These are phyloP conservation scores for Anorthoa munda DNA, from an alignment of 2,888 invertebrate genomes.

Conservation along the genomic window DNA sequence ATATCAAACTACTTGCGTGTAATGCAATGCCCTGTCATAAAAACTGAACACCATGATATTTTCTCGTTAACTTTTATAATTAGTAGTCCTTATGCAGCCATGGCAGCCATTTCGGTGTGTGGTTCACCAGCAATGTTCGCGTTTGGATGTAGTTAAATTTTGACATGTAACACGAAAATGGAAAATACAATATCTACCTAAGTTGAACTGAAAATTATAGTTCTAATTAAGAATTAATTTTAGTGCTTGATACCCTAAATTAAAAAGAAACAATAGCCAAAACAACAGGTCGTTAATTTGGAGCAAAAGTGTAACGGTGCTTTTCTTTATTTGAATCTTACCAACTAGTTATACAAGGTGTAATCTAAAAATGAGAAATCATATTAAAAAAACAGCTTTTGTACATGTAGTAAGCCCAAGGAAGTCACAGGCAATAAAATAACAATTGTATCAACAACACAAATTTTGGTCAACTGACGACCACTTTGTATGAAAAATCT, in stretches of 20 bases:
- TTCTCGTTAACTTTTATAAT: constrained; percentile 27
- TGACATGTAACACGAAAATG: neutral
- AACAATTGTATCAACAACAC: too few species aligned
- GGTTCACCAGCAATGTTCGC: constrained; percentile 3
- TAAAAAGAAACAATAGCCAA: constrained; percentile 31
- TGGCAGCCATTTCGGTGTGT: neutral
- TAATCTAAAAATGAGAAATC: too few species aligned
- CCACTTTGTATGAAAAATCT: too few species aligned
- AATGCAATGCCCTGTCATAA: neutral
- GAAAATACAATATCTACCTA: neutral
- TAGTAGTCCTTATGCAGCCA: neutral
- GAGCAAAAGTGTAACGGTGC: neutral
- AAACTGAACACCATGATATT: constrained; percentile 16
- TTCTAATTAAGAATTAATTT: neutral
- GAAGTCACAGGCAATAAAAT: too few species aligned
- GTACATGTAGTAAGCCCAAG: too few species aligned
- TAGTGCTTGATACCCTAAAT: constrained; percentile 8
- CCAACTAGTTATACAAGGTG: neutral
- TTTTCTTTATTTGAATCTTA: neutral
- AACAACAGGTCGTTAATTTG: neutral
- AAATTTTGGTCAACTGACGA: too few species aligned
- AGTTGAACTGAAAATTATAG: neutral
- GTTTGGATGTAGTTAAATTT: constrained; percentile 7
- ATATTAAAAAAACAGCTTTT: too few species aligned
- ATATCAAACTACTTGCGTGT: neutral